Percentiles rank a stretch among this genome's conserved stretches.
phyloP scores from a whole-genome alignment of 2,797 vertebrate genomes.

The Sphenodon punctatus region DNA sequence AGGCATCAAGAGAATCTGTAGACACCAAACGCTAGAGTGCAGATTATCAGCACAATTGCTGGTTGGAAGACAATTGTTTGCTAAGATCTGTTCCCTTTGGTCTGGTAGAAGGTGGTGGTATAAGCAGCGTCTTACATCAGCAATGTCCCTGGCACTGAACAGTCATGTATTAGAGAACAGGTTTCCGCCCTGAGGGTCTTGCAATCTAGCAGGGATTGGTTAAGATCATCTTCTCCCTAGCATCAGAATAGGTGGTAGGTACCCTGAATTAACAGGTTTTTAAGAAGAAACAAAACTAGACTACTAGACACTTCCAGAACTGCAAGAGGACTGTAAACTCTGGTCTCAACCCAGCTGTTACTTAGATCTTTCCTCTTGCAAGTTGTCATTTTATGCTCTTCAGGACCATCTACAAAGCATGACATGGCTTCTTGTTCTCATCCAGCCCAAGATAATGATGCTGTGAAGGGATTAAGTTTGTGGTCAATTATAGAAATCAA shows the following conservation, averaged over 20 bases:
- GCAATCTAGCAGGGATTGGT: too few relatives aligned
- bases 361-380: not conserved
- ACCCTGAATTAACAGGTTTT: not conserved
- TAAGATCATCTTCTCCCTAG: not conserved
- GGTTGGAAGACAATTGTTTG: too few relatives aligned
- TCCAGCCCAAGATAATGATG: too few relatives aligned
- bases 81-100: too few relatives aligned
- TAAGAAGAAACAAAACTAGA: not conserved
- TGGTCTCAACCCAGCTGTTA: not conserved
- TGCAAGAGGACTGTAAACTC: not conserved
- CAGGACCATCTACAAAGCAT: not conserved
- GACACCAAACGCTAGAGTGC: too few relatives aligned
- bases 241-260: not conserved
- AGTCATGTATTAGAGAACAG: too few relatives aligned
- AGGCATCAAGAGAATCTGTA: too few relatives aligned
- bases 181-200: too few relatives aligned
- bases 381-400: not conserved
- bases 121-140: too few relatives aligned
- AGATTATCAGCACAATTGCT: too few relatives aligned
- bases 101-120: too few relatives aligned
- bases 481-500: not conserved
- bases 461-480: not conserved
- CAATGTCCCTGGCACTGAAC: too few relatives aligned
- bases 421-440: not conserved
- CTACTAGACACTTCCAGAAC: not conserved